Percentiles rank a stretch among this genome's conserved stretches.
Evolutionary conservation across 2,888 invertebrate species (phyloP).

Genomic region (Sturmia bella): DNA sequence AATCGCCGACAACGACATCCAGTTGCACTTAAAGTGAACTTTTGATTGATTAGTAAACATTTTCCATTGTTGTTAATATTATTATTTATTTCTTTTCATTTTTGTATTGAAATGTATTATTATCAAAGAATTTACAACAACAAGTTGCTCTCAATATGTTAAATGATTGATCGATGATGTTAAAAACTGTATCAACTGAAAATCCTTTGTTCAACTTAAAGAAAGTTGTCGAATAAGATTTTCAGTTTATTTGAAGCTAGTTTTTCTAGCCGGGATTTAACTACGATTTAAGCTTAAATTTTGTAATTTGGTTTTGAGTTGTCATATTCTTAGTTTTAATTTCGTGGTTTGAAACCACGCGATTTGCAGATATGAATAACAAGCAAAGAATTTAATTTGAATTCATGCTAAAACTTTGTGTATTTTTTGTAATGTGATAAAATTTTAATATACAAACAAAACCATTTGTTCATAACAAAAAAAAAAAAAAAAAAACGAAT

Average conservation of each 20-base stretch:
- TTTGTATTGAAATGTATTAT: constrained; percentile 5
- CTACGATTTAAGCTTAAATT: too few species aligned
- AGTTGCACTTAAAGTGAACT: constrained; percentile 27
- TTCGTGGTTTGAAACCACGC: too few species aligned
- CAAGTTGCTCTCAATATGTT: constrained; percentile 21
- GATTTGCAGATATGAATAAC: too few species aligned
- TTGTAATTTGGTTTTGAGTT: too few species aligned
- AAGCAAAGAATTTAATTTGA: too few species aligned
- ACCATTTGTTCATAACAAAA: too few species aligned
- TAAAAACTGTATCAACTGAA: constrained; percentile 32
- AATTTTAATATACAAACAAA: too few species aligned
- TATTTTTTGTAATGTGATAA: too few species aligned
- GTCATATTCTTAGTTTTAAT: too few species aligned
- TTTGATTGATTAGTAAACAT: constrained; percentile 36
- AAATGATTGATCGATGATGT: constrained; percentile 39
- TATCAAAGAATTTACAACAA: constrained; percentile 1
- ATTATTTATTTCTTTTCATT: constrained; percentile 10
- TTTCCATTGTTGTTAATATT: background rate
- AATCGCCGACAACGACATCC: background rate
- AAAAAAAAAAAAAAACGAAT: too few species aligned
- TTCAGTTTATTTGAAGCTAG: background rate
- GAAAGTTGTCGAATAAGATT: constrained; percentile 40
- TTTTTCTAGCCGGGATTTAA: too few species aligned
- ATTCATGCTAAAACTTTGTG: too few species aligned
- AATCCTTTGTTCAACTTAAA: constrained; percentile 58